These are phyloP conservation scores for Ophthalmolycus amberensis DNA, from an alignment of 2,113 vertebrate species.

Conservation along the genomic window DNA sequence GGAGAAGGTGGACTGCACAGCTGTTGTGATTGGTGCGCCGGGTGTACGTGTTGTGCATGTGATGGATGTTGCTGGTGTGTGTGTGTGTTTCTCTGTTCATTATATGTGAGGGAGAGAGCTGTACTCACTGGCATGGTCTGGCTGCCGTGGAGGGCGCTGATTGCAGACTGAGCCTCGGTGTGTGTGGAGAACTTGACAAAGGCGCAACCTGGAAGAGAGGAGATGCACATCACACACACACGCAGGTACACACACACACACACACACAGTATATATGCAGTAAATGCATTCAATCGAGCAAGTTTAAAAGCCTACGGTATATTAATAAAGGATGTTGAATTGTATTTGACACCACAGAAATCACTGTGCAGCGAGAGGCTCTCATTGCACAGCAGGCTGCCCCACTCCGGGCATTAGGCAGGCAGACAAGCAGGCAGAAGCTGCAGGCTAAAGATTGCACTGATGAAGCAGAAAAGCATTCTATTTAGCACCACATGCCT, in stretches of 20 bases:
- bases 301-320: slow-evolving; percentile 41
- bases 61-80: slow-evolving; percentile 1
- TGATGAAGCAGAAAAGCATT: slow-evolving; percentile 83
- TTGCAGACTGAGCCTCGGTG: slow-evolving; percentile 97
- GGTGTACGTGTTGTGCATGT: slow-evolving; percentile 11
- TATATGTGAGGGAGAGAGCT: slow-evolving; percentile 10
- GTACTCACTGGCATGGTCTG: slow-evolving; percentile 99
- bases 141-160: slow-evolving; percentile 97
- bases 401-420: slow-evolving; percentile 68
- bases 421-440: slow-evolving; percentile 75
- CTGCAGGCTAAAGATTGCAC: slow-evolving; percentile 79
- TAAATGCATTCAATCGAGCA: slow-evolving; percentile 52
- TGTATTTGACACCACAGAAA: slow-evolving; percentile 65
- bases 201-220: slow-evolving; percentile 91
- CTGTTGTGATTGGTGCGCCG: slow-evolving; percentile 1
- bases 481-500: slow-evolving; percentile 81
- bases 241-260: slow-evolving; percentile 5
- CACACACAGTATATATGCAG: slow-evolving; percentile 25
- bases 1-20: slow-evolving; percentile 5
- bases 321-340: slow-evolving; percentile 69
- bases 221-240: slow-evolving; percentile 37
- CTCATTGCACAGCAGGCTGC: slow-evolving; percentile 74
- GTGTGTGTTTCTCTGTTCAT: neutral
- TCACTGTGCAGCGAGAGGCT: slow-evolving; percentile 55
- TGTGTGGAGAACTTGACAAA: slow-evolving; percentile 99